Evolutionary conservation across 2,888 invertebrate genomes (phyloP), one percentile per base, ranked within the genome.

Genomic region (Andrena hattorfiana): DNA sequence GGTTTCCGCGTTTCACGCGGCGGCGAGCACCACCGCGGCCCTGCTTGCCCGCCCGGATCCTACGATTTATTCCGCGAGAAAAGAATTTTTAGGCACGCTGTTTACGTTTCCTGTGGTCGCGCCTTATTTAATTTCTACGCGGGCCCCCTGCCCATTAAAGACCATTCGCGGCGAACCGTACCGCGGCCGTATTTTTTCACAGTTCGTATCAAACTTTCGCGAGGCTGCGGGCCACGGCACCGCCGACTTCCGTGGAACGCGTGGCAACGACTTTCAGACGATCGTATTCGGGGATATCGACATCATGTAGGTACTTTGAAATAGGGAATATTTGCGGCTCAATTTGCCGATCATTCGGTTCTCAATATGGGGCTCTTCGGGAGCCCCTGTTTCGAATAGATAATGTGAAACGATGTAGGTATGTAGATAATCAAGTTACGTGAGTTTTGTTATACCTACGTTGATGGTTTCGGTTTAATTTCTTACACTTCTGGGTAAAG

Each of bases 1-100:
- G 90, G 90, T 89, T 90, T 90, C 88, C 89, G 89, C 86, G 77
- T 85, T 90, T 90, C 87, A 83, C 86, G 82, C 63, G 77, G 74
- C 20, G 77, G 76, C 70, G 68, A 63, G 68, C 59, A 69, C 59
- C 60, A 56, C 54, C 60, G 70, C 28, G 70, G 60, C 77, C 70
- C 68, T 79, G 81, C 84, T 86, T 83, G 78, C 79, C 70, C 79
- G 63, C 66, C 28, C 49, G 51, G 35, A 51, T 56, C 60, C 30
- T 51, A 64, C 86, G 80, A 86, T 85, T 85, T 86, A 84, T 87
- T 68, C 64, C 23, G 35, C 8, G 83, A 63, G 72, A 63, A 78
- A 83, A 83, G 82, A 85, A 87, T 86, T 87, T 87, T 85, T 77
- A 83, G 80, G 73, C 83, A 16, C 67, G 51, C 35, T 77, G 59